Conservation (phyloP, 2,888 invertebrate genomes). For the Arctia plantaginis region DNA sequence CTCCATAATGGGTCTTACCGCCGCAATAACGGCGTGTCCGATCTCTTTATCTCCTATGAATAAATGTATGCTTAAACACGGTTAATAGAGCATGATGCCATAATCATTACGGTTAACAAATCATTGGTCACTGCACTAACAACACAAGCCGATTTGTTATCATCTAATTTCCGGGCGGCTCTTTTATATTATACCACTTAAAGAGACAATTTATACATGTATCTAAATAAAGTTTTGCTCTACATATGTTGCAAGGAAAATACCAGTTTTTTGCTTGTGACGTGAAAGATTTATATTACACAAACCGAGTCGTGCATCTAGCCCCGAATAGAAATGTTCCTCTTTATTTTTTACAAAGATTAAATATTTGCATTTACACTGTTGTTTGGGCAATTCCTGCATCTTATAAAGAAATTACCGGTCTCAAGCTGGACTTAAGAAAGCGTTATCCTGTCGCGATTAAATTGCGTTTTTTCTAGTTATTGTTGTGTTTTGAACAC, state of each 20-base stretch:
- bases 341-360: background rate
- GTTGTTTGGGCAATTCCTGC: background rate
- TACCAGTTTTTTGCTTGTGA: background rate
- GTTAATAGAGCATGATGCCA: constrained; percentile 1
- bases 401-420: background rate
- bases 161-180: constrained; percentile 12
- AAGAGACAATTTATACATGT: background rate
- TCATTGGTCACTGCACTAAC: background rate
- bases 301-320: background rate
- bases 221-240: background rate
- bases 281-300: too few relatives aligned
- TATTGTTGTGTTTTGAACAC: too few relatives aligned
- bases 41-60: too few relatives aligned
- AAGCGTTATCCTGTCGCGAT: too few relatives aligned
- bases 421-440: too few relatives aligned
- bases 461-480: too few relatives aligned
- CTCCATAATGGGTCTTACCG: too few relatives aligned
- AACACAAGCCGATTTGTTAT: background rate
- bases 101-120: background rate
- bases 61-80: background rate
- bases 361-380: background rate
- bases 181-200: background rate
- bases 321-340: background rate
- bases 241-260: background rate
- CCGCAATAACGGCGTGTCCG: too few relatives aligned